Base-by-base conservation (phyloP, 2,888 invertebrate species). In the Theretra japonica region DNA sequence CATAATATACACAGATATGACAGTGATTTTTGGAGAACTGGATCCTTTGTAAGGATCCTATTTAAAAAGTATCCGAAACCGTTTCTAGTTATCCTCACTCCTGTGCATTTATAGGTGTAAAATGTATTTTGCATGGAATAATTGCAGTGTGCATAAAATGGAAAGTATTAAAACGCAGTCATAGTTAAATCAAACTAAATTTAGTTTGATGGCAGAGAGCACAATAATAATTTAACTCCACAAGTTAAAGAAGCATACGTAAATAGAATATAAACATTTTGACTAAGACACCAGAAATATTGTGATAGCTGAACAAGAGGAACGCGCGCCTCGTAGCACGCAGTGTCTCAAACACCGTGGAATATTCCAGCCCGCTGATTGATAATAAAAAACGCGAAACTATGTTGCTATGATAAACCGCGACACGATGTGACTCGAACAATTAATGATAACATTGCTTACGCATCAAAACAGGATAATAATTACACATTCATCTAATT, bases 321-420 rank as follows among this genome's bases (percentile, higher is more conserved):
- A 21, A 25, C 21, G 11, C 21, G 19, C 15, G 25, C 17, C 25
- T 58, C 58, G 8, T 58, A 17, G 2, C 58, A 17, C 25, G 58
- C 17, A 48, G 65, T 17, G 11, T 19, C 65, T 65, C 65, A 6
- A 23, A 65, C 33, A n/a, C 17, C 5, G 48, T 48, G 65, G 65
- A 65, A 65, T 65, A 65, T 65, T 65, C 65, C 65, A 23, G 30
- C 33, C 59, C 65, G 48, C 65, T 48, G 23, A 65, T 65, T 41
- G 60, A 60, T 60, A 30, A 60, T 58, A 41, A 30, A 30, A 60
- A 60, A 60, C 30, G 19, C n/a, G 11, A 23, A 41, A 65, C 62
- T 48, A 48, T 65, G 30, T 65, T 65, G 62, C 23, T 21, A 21
- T 58, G 58, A 25, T 25, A 58, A 58, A 58, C 25, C 23, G 25